These are phyloP conservation scores for Apodemus sylvaticus DNA, from an alignment of 2,113 vertebrate genomes.

Conservation along the genomic window DNA sequence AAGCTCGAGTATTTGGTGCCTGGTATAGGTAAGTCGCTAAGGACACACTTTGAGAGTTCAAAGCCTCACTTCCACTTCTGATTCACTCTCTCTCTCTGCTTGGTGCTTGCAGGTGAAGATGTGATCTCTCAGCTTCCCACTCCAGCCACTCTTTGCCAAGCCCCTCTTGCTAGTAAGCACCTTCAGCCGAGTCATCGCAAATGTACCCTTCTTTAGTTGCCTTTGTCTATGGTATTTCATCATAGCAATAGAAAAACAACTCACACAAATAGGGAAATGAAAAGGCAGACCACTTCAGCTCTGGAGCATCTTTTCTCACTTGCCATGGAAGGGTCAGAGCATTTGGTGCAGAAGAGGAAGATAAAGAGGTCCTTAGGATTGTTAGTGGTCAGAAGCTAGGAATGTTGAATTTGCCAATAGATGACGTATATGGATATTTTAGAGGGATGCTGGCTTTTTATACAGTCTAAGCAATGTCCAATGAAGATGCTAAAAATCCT, in stretches of 20 bases:
- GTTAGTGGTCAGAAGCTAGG: neutral
- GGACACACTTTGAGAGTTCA: neutral
- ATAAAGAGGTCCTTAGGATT: neutral
- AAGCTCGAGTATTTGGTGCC: neutral
- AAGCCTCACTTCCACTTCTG: neutral
- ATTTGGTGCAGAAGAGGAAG: neutral
- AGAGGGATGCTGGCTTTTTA: neutral
- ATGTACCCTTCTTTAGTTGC: neutral
- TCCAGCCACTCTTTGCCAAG: neutral
- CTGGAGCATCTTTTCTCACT: neutral
- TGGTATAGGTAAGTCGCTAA: neutral
- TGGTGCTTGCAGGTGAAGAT: neutral
- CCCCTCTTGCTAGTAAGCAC: neutral
- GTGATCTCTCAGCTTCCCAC: neutral
- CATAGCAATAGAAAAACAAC: neutral
- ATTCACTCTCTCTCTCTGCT: neutral
- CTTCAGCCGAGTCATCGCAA: neutral
- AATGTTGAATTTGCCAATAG: conserved; percentile 19
- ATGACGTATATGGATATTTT: neutral
- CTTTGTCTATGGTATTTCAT: neutral
- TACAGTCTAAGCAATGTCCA: conserved; percentile 13
- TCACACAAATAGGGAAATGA: neutral
- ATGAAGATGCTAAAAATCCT: neutral
- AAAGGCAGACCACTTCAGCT: neutral
- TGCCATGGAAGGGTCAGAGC: neutral